phyloP scores from a whole-genome alignment of 2,797 vertebrate species.

The Psittacula derbiana region DNA sequence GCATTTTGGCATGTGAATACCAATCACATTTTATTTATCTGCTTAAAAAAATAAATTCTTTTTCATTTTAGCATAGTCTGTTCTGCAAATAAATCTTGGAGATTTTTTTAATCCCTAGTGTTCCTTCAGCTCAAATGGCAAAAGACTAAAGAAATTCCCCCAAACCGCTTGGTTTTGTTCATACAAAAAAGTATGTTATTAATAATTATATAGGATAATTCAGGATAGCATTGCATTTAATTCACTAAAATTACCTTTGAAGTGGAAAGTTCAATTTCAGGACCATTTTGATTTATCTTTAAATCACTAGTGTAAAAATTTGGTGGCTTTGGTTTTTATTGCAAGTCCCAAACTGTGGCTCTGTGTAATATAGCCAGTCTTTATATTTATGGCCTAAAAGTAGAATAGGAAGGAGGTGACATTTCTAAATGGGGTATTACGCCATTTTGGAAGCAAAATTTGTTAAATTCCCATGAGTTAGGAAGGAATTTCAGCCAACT shows the following conservation, averaged over 20 bases:
- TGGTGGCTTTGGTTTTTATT: background rate
- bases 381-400: background rate
- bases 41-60: background rate
- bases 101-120: background rate
- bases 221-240: background rate
- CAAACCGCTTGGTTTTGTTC: background rate
- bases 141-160: background rate
- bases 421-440: background rate
- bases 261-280: background rate
- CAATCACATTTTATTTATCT: background rate
- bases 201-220: background rate
- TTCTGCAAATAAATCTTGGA: background rate
- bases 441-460: background rate
- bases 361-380: background rate
- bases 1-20: background rate
- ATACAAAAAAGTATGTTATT: background rate
- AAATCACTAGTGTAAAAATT: background rate
- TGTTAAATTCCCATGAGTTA: background rate
- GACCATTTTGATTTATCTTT: background rate
- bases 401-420: background rate
- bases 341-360: background rate
- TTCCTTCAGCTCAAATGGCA: background rate
- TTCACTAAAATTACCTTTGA: background rate
- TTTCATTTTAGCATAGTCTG: background rate
- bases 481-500: background rate